Evolutionary conservation across 2,888 invertebrate genomes (phyloP), one percentile per base, ranked within the genome.

Genomic region (Steinernema scapterisci): DNA sequence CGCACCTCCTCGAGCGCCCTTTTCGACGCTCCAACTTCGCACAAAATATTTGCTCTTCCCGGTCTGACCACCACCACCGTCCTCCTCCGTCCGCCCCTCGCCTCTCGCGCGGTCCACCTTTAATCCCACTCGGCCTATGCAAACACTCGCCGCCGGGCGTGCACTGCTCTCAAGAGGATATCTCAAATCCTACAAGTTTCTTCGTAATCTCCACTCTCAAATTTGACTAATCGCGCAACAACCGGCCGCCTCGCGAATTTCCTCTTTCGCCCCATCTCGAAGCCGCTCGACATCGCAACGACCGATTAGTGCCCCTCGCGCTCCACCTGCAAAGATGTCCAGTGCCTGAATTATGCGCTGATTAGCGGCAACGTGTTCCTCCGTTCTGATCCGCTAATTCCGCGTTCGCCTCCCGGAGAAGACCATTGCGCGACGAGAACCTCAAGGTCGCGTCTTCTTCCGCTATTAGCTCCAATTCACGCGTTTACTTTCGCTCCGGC

Each of bases 131-230:
- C 63, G 63, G 63, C 31, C 63, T 31, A 27, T 38, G 63, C 63
- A 63, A 63, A 63, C 63, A 63, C 63, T 21, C 63, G 31, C 63
- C 38, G 38, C 38, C 38, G 38, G 38, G 31, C 16, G 63, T 13
- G 63, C 63, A 13, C 63, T 63, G 27, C 27, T 16, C 63, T 63
- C 63, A 63, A 63, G 63, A 63, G 63, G 63, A 63, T 63, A 63
- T 63, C 63, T 63, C 63, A 31, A 63, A 63, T 63, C 63, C 63
- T 63, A 63, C 63, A 63, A 63, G 63, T 63, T 54, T 54, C 54
- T 54, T 54, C 54, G 54, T 54, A 54, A 54, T 54, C 54, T 54
- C 13, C 54, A 21, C 54, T 54, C 54, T 21, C 19, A 54, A 54
- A 54, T 54, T 54, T 54, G 54, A 54, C 54, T 54, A 25, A 54